Base-by-base conservation (phyloP, 2,113 vertebrate species). In the Electrona antarctica region DNA sequence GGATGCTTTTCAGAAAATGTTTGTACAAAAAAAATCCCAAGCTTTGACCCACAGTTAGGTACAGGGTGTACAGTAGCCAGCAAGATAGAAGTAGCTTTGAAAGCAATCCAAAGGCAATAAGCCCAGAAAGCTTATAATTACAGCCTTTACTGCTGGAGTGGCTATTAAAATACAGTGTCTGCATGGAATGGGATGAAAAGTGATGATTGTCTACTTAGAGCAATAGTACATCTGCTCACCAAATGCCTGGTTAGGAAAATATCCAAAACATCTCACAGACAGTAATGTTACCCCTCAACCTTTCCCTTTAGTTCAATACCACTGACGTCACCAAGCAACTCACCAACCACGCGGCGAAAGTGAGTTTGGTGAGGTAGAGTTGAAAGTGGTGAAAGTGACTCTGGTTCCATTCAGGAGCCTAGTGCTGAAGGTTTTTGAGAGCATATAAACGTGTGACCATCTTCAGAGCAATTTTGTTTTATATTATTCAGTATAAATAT, bases 231-330 rank as follows among this genome's bases (percentile, higher is more conserved):
- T 64, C 54, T 73, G 71, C 47, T 60, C 9, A 50, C 71, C 63
- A 73, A 66, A 73, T 65, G 28, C 51, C 59, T 8, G 13, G 9
- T 21, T 33, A 14, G 54, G 62, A 45, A 73, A 79, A 66, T 60
- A 50, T 62, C 8, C 55, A 29, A 68, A 74, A 80, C 21, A 70
- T 74, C 67, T 64, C 14, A n/a, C n/a, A 68, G 57, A 49, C 69
- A 51, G 67, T 74, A 76, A 81, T 80, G 80, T 55, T 66, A 60
- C 60, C 59, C 62, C n/a, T 29, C n/a, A 10, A 55, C 57, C 60
- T 46, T 50, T 64, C 10, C 8, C 41, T 28, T 73, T 66, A 47
- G 33, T 33, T n/a, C 15, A 14, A 41, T 12, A 45, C 15, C 48
- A 9, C 75, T 28, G 70, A 63, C 50, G 65, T 41, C 33, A 41